A percentile compares a stretch with the other conserved stretches of the same genome.
Evolutionary conservation across 2,888 invertebrate genomes (phyloP).

Genomic region (Spisula subtruncata): DNA sequence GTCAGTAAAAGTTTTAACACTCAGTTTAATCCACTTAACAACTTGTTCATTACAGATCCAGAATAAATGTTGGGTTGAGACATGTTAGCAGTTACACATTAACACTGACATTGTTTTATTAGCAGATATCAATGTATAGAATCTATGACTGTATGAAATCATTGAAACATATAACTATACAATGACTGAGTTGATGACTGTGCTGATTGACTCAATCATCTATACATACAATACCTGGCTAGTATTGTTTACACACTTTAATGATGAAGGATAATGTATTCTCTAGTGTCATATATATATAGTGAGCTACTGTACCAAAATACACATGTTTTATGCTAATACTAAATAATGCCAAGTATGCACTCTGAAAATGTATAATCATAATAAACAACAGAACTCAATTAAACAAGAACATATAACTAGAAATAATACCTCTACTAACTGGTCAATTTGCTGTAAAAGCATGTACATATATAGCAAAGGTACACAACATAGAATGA

Average conservation of each 20-base stretch:
- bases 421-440: slow-evolving; percentile 23
- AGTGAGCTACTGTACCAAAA: too few species aligned
- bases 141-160: not conserved
- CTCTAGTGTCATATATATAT: too few species aligned
- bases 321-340: too few species aligned
- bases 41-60: not conserved
- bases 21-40: slow-evolving; percentile 4
- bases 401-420: not conserved
- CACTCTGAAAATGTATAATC: not conserved
- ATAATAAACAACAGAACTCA: not conserved
- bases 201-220: not conserved
- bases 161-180: slow-evolving; percentile 6
- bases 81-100: not conserved
- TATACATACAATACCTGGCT: not conserved
- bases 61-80: not conserved
- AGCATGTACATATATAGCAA: too few species aligned
- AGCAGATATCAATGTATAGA: not conserved
- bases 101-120: not conserved
- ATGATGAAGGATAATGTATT: not conserved
- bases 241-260: not conserved
- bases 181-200: not conserved
- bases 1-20: slow-evolving; percentile 13
- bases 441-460: slow-evolving; percentile 32
- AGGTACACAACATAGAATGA: not conserved
- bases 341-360: too few species aligned